Conservation (phyloP, 2,113 vertebrate species). For the Ageneiosus marmoratus region DNA sequence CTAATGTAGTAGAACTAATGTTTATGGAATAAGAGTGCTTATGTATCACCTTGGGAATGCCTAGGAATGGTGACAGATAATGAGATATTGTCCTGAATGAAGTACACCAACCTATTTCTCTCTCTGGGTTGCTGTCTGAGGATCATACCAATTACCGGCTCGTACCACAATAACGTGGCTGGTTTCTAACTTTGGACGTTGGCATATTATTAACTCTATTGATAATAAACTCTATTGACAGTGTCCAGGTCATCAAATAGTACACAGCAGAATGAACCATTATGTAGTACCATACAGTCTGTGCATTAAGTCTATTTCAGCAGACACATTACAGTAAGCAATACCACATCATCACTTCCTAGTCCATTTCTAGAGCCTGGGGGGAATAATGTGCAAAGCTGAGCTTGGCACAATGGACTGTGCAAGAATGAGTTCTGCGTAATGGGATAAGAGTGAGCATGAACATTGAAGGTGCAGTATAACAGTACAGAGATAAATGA, state of each 20-base stretch:
- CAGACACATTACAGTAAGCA: constrained; percentile 43
- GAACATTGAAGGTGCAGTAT: not conserved
- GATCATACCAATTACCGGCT: not conserved
- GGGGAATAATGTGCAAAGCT: not conserved
- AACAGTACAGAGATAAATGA: not conserved
- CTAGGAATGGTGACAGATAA: constrained; percentile 26
- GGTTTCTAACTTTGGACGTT: not conserved
- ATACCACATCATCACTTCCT: constrained; percentile 1
- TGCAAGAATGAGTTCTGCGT: constrained; percentile 6
- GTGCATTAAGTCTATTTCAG: constrained; percentile 25
- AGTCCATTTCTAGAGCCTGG: constrained; percentile 9
- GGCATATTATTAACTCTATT: not conserved
- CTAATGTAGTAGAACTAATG: not conserved
- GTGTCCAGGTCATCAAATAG: not conserved
- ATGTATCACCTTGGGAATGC: not conserved
- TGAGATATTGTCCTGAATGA: constrained; percentile 40
- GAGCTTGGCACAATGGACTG: not conserved
- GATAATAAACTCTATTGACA: not conserved
- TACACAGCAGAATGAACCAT: not conserved
- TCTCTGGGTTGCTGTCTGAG: not conserved
- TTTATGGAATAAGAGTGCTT: not conserved
- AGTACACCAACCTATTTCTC: not conserved
- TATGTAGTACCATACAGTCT: not conserved
- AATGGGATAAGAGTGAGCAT: constrained; percentile 1
- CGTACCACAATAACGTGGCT: not conserved